phyloP scores from a whole-genome alignment of 2,888 invertebrate genomes.

The Lagria hirta region DNA sequence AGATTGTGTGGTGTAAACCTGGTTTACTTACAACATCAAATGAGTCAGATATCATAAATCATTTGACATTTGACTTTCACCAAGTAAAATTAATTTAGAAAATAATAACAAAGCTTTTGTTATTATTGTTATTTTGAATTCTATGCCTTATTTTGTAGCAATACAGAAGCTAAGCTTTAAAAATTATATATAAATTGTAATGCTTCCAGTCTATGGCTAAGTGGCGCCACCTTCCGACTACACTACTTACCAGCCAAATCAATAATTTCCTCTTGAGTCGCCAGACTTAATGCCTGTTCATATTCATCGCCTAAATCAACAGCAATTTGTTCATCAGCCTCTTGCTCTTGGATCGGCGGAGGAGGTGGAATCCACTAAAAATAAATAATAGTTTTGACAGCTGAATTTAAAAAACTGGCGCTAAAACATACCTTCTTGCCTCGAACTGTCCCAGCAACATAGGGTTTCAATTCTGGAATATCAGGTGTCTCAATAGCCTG shows the following conservation, averaged over 20 bases:
- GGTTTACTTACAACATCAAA: too few species aligned
- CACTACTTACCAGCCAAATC: slow-evolving; percentile 87
- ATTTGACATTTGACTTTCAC: too few species aligned
- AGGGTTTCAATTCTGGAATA: slow-evolving; percentile 93
- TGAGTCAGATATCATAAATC: too few species aligned
- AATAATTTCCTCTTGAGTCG: slow-evolving; percentile 95
- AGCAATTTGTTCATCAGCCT: slow-evolving; percentile 88
- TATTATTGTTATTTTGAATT: too few species aligned
- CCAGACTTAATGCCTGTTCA: slow-evolving; percentile 83
- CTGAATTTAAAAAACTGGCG: neutral
- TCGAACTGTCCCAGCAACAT: slow-evolving; percentile 83
- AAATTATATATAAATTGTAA: too few species aligned
- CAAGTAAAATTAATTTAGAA: too few species aligned
- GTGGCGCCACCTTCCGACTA: too few species aligned
- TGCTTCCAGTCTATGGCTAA: too few species aligned
- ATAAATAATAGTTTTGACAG: slow-evolving; percentile 16
- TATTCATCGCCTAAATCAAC: slow-evolving; percentile 94
- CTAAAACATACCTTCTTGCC: slow-evolving; percentile 76
- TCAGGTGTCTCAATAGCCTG: slow-evolving; percentile 98
- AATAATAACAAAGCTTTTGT: too few species aligned
- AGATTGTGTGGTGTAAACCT: neutral
- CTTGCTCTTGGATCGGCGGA: slow-evolving; percentile 68
- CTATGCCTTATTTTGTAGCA: too few species aligned
- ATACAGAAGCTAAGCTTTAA: too few species aligned
- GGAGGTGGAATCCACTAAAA: slow-evolving; percentile 82